phyloP scores from a whole-genome alignment of 2,113 vertebrate genomes.

The Psophia crepitans region DNA sequence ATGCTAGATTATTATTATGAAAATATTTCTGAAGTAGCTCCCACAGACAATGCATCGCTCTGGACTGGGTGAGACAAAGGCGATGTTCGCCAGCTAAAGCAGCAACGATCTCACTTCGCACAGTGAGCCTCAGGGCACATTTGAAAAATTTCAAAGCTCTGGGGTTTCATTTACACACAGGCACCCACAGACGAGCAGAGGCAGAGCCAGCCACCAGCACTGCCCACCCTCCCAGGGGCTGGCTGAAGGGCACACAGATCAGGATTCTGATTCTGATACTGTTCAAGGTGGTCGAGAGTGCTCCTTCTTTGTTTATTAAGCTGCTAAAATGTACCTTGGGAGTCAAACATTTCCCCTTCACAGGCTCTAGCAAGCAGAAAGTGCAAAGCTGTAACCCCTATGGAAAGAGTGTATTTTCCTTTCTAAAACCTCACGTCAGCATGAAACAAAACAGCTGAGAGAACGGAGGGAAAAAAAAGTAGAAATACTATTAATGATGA shows the following conservation, averaged over 20 bases:
- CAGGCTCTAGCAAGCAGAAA: background rate
- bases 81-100: background rate
- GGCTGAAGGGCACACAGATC: background rate
- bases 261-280: background rate
- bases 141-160: background rate
- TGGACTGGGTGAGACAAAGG: background rate
- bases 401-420: background rate
- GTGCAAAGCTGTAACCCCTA: background rate
- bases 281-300: background rate
- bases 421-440: background rate
- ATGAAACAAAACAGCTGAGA: background rate
- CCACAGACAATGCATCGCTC: background rate
- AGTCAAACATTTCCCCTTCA: background rate
- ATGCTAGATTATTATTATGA: background rate
- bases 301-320: background rate
- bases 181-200: background rate
- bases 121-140: background rate
- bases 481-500: background rate
- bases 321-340: background rate
- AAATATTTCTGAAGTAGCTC: background rate
- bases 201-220: background rate
- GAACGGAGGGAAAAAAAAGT: background rate
- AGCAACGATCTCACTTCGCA: background rate
- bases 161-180: rapidly evolving
- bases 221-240: background rate